phyloP scores from a whole-genome alignment of 2,888 invertebrate genomes.

The Caradrina clavipalpis region DNA sequence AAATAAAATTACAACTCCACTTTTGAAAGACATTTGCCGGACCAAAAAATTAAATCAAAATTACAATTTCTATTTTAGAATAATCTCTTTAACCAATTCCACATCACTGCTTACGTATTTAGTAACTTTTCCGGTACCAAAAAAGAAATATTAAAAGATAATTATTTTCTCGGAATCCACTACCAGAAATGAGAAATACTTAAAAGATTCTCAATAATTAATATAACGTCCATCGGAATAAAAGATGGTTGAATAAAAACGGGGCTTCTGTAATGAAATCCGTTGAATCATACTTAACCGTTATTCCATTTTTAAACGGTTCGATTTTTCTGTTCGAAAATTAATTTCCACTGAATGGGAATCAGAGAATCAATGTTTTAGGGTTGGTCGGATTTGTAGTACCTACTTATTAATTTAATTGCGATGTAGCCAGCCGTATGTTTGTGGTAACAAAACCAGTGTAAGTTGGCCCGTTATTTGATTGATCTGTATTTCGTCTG shows the following conservation, averaged over 20 bases:
- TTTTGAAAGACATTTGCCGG: too few species aligned
- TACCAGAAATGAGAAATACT: slow-evolving; percentile 4
- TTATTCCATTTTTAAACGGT: slow-evolving; percentile 65
- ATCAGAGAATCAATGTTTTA: slow-evolving; percentile 36
- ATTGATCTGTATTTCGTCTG: background rate
- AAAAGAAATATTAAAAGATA: background rate
- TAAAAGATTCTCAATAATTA: slow-evolving; percentile 55
- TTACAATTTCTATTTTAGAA: too few species aligned
- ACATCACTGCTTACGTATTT: background rate
- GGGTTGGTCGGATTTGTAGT: background rate
- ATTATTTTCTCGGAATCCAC: slow-evolving; percentile 4
- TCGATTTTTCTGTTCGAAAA: slow-evolving; percentile 61
- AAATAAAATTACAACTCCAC: too few species aligned
- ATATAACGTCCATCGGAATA: slow-evolving; percentile 46
- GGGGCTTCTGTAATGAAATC: slow-evolving; percentile 56
- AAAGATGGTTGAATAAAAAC: slow-evolving; percentile 45
- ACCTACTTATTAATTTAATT: background rate
- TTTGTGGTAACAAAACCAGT: background rate
- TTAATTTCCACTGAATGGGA: slow-evolving; percentile 61
- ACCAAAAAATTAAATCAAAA: too few species aligned
- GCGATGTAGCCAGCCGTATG: background rate
- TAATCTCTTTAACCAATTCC: too few species aligned
- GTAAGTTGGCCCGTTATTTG: background rate
- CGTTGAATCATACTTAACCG: slow-evolving; percentile 60
- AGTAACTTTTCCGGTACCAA: background rate